Base-by-base conservation (phyloP, 2,113 vertebrate genomes). In the Chionomys nivalis region DNA sequence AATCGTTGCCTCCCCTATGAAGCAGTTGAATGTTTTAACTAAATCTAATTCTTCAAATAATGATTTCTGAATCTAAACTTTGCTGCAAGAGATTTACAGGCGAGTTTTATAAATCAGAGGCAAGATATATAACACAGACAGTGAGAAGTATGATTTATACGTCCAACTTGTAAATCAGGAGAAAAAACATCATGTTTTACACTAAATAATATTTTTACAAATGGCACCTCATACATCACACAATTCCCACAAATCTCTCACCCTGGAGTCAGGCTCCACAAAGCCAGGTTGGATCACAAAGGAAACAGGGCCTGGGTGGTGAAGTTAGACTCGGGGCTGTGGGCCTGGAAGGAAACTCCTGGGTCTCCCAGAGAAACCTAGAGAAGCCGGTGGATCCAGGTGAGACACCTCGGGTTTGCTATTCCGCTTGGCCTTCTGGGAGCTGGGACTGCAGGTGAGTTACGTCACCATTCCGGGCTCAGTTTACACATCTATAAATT, bases 11-110 rank as follows among this genome's bases (percentile, higher is more conserved):
- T 98, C 96, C 98, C 97, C 97, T 97, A 97, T 94, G 98, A 98
- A 98, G 98, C 98, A 97, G 98, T 93, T 98, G 98, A 98, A 98
- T 98, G 98, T 99, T 99, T 98, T 98, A 98, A 98, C 98, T 98
- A 98, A 99, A 98, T 98, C 98, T 98, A 98, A 98, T 98, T 98
- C 98, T 98, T 98, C 98, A 98, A 98, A 98, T 98, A 98, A 99
- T 99, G 98, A 99, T 99, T 99, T 99, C 98, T 98, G 98, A 99
- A 99, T 99, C 98, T 98, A 98, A 99, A 99, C 98, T 99, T 99
- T 98, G 98, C 98, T 93, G 98, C 97, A 83, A 44, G 98, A 98
- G 98, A 99, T 99, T 99, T 99, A 99, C 98, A 98, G 97, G 98
- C 97, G 96, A 98, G 98, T 99, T 99, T 99, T 99, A 99, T 99